phyloP scores from a whole-genome alignment of 2,797 vertebrate species.

The Jordanella pulchra region DNA sequence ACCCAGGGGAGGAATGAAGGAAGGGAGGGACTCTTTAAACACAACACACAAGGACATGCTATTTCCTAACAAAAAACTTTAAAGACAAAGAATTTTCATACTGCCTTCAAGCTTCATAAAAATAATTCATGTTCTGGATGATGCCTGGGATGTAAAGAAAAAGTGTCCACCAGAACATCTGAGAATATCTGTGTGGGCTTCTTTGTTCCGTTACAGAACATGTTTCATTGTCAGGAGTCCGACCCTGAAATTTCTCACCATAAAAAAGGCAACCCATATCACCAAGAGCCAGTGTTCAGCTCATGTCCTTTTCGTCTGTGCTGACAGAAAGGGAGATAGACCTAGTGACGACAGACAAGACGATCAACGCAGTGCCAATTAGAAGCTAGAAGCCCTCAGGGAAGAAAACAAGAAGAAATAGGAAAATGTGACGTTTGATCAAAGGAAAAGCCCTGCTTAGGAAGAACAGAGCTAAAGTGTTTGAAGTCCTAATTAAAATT shows the following conservation, averaged over 20 bases:
- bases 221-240: constrained; percentile 40
- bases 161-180: constrained; percentile 13
- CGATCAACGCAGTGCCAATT: constrained; percentile 68
- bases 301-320: constrained; percentile 66
- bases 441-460: constrained; percentile 74
- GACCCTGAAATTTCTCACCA: constrained; percentile 35
- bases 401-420: constrained; percentile 54
- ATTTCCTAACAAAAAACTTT: constrained; percentile 21
- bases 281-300: constrained; percentile 32
- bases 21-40: constrained; percentile 30
- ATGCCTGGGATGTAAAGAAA: constrained; percentile 27
- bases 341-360: constrained; percentile 66
- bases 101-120: constrained; percentile 12
- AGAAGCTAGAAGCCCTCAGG: constrained; percentile 70
- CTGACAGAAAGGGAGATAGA: constrained; percentile 65
- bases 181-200: neutral
- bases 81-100: neutral
- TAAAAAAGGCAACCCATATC: constrained; percentile 22
- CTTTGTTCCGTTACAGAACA: constrained; percentile 21
- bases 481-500: constrained; percentile 83
- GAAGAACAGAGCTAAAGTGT: constrained; percentile 61
- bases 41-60: constrained; percentile 33
- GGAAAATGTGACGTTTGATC: constrained; percentile 71
- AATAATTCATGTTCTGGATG: constrained; percentile 28
- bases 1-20: constrained; percentile 41